A percentile compares a stretch with the other conserved stretches of the same genome.
These are phyloP conservation scores for Phanerotoma sp. DNA, from an alignment of 2,888 invertebrate species.

Conservation along the genomic window DNA sequence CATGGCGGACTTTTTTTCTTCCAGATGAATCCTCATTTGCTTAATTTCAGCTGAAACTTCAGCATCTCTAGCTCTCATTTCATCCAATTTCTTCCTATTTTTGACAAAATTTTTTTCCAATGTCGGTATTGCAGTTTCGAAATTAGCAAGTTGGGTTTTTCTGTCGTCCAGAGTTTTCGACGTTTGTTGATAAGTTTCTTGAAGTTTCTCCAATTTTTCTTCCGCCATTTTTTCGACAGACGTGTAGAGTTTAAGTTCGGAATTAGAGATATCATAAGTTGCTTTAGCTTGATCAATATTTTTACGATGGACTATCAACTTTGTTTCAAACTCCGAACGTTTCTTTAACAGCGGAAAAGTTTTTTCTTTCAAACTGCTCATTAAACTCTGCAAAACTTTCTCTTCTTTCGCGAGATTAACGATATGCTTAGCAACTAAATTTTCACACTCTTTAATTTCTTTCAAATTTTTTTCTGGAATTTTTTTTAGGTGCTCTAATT, in stretches of 20 bases:
- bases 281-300: slow-evolving; percentile 72
- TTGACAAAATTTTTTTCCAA: slow-evolving; percentile 59
- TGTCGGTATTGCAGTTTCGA: slow-evolving; percentile 60
- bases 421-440: slow-evolving; percentile 60
- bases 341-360: slow-evolving; percentile 68
- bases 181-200: slow-evolving; percentile 61
- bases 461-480: slow-evolving; percentile 74
- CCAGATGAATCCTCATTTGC: slow-evolving; percentile 61
- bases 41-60: slow-evolving; percentile 58
- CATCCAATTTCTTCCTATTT: slow-evolving; percentile 60
- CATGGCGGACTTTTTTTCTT: slow-evolving; percentile 74
- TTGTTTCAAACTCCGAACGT: slow-evolving; percentile 69
- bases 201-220: slow-evolving; percentile 66
- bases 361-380: slow-evolving; percentile 61
- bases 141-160: slow-evolving; percentile 47
- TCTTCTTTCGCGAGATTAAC: slow-evolving; percentile 61
- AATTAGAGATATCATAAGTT: slow-evolving; percentile 67
- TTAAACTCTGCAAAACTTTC: slow-evolving; percentile 57
- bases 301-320: slow-evolving; percentile 70
- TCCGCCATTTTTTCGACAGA: slow-evolving; percentile 64
- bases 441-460: slow-evolving; percentile 69
- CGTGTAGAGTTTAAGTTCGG: slow-evolving; percentile 75
- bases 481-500: slow-evolving; percentile 66
- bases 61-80: slow-evolving; percentile 61
- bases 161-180: slow-evolving; percentile 59